Base-by-base conservation (phyloP, 2,797 vertebrate genomes). In the Tadarida brasiliensis region DNA sequence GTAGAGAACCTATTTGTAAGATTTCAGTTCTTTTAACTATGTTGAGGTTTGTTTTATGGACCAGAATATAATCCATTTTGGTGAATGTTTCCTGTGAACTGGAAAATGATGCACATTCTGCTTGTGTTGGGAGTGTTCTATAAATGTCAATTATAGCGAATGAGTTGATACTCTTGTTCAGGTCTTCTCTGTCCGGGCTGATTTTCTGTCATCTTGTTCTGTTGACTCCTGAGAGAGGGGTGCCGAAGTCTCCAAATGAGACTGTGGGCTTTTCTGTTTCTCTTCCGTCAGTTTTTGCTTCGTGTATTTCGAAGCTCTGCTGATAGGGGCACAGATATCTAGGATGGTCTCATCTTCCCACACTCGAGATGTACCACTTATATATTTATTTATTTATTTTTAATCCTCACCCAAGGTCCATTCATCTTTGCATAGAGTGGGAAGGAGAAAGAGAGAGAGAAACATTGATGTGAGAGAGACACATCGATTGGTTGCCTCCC, bases 11-110 rank as follows among this genome's bases (percentile, higher is more conserved):
- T 88, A 77, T 77, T 81, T 77, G 24, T 91, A 84, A 76, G 54
- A 71, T 85, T 92, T 94, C 44, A 91, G 3, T 77, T 88, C 39
- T 94, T 68, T 82, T n/a, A 97, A 73, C 9, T 83, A 81, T 88
- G 11, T 28, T 85, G 39, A 84, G 11, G 39, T 91, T 86, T 92
- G 24, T 49, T 51, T 93, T 26, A 20, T 78, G 24, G 5, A 63
- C 39, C 16, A 85, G 54, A 81, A 67, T 59, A n/a, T 65, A 65
- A 16, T 61, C 54, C 73, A 16, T 74, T 78, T 91, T 91, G 17
- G 3, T 87, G 30, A 57, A 54, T 44, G 11, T 89, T 90, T 83
- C 28, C 20, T 73, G 56, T 68, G 56, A 33, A 82, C 44, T 84
- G 89, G n/a, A 95, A 91, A 87, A 68, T 82, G 82, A 76, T 83